Evolutionary conservation across 2,888 invertebrate genomes (phyloP), one percentile per base, ranked within the genome.

Genomic region (Eupithecia subfuscata): DNA sequence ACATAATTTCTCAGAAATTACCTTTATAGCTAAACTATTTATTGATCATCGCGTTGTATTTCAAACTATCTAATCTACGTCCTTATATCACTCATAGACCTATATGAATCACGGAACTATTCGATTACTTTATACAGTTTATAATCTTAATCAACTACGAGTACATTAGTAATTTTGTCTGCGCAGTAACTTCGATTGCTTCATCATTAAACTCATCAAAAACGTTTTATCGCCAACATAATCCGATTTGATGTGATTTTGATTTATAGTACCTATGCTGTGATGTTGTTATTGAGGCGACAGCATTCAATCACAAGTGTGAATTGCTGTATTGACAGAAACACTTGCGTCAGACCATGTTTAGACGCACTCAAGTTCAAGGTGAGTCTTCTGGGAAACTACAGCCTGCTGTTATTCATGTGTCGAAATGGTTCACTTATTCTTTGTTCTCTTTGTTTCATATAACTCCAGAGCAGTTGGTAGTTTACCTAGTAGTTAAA

Each of bases 341-440:
- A 81, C 86, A 90, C 90, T 93, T 93, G 90, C 92, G 93, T 94
- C 92, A 93, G 83, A 85, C 79, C 43, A 75, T 81, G 86, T 88
- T 84, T 83, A 88, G 88, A 84, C 85, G 84, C 82, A 85, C 83
- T 87, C 86, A 93, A 93, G 94, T 94, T 94, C 93, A 94, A 94
- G 94, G 93, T 79, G 85, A 85, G 48, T 72, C 79, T 82, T 77
- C 75, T 79, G 76, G 74, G 74, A 68, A 80, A 75, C 74, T 75
- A 77, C 76, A 75, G 73, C 73, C 67, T 73, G 75, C 68, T 76
- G 74, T 74, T 78, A 71, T 78, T 74, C 63, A 60, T 65, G 22
- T 70, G 22, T 69, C 75, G 72, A 71, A 75, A 37, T 68, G 69
- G 63, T 76, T 70, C 30, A 73, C 70, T 67, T 74, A 71, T 76